A percentile compares a stretch with the other conserved stretches of the same genome.
These are phyloP conservation scores for Teleogryllus oceanicus DNA, from an alignment of 2,888 invertebrate genomes.

Conservation along the genomic window DNA sequence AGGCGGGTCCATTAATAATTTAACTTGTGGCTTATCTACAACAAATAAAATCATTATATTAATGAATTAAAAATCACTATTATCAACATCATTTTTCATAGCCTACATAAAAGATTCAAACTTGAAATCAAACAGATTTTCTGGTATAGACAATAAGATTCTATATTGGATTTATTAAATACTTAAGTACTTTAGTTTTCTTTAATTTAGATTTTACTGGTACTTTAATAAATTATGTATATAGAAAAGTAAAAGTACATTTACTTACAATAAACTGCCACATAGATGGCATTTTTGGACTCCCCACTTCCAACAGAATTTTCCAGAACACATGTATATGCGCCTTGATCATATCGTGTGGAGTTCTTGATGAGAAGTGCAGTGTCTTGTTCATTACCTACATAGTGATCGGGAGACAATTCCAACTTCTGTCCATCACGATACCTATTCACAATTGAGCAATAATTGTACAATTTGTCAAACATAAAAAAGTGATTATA, in stretches of 20 bases:
- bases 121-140: too few relatives aligned
- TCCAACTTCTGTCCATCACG: conserved; percentile 53
- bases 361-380: conserved; percentile 74
- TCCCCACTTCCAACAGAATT: conserved; percentile 75
- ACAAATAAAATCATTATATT: conserved; percentile 31
- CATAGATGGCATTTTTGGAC: conserved; percentile 68
- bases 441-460: too few relatives aligned
- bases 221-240: too few relatives aligned
- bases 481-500: too few relatives aligned
- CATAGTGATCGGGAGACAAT: conserved; percentile 59
- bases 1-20: conserved; percentile 67
- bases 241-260: too few relatives aligned
- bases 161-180: too few relatives aligned
- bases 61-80: too few relatives aligned
- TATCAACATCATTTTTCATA: too few relatives aligned
- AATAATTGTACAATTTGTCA: too few relatives aligned
- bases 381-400: conserved; percentile 73
- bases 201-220: too few relatives aligned
- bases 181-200: neutral
- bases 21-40: conserved; percentile 75
- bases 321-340: conserved; percentile 75
- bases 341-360: conserved; percentile 73
- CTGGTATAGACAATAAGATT: too few relatives aligned
- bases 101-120: too few relatives aligned
- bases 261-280: conserved; percentile 79